These are phyloP conservation scores for Scaeva pyrastri DNA, from an alignment of 2,888 invertebrate genomes.

Conservation along the genomic window DNA sequence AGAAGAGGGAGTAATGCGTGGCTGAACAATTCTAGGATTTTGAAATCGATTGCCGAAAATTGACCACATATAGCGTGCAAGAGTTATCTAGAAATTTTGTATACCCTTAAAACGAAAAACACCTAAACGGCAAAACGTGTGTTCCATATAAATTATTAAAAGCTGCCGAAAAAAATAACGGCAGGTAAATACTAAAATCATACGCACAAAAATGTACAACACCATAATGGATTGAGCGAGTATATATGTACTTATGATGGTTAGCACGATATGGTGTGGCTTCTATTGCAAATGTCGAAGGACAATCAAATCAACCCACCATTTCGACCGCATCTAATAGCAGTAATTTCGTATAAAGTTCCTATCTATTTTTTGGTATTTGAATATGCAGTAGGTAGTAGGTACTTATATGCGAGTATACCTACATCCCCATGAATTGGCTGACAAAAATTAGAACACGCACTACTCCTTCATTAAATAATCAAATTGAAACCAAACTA, in stretches of 20 bases:
- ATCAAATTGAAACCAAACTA: slow-evolving; percentile 63
- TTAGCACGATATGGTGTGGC: slow-evolving; percentile 50
- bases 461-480: slow-evolving; percentile 44
- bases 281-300: slow-evolving; percentile 68
- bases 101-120: slow-evolving; percentile 6
- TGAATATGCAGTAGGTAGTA: too few relatives aligned
- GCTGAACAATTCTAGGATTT: slow-evolving; percentile 49
- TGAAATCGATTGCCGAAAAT: slow-evolving; percentile 76
- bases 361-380: slow-evolving; percentile 47
- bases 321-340: slow-evolving; percentile 38
- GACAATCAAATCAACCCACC: slow-evolving; percentile 63
- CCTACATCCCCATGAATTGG: slow-evolving; percentile 33
- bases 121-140: slow-evolving; percentile 76
- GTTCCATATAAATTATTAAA: slow-evolving; percentile 78
- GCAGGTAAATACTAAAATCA: slow-evolving; percentile 49
- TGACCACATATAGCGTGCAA: slow-evolving; percentile 74
- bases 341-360: slow-evolving; percentile 29
- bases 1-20: not conserved
- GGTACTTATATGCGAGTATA: too few relatives aligned
- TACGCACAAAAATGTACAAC: slow-evolving; percentile 60
- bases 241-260: slow-evolving; percentile 44
- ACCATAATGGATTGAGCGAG: slow-evolving; percentile 64
- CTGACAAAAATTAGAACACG: slow-evolving; percentile 60
- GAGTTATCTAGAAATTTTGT: not conserved
- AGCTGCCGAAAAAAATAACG: slow-evolving; percentile 48